Evolutionary conservation across 1,140 invertebrate genomes (phyloP).

Genomic region (Akabosia matsudoensis): DNA sequence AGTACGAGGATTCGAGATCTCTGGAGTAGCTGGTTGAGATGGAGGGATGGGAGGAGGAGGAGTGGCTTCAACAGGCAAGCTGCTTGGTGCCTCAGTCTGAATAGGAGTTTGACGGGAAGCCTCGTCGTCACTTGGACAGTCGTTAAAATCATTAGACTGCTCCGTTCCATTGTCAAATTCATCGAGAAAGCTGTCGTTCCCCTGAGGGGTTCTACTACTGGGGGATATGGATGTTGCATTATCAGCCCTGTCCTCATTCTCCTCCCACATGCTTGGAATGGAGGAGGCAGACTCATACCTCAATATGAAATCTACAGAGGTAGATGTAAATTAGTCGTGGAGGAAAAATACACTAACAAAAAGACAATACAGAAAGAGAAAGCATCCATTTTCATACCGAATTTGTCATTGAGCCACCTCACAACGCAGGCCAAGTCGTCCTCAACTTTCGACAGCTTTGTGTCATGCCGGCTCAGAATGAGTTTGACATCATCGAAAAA

Average conservation of each 20-base stretch:
- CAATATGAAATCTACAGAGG: background rate
- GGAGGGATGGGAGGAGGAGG: background rate
- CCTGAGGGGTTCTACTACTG: no score
- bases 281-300: background rate
- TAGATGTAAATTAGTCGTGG: background rate
- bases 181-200: no score
- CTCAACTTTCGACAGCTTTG: background rate
- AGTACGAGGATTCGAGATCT: no score
- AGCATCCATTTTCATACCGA: background rate
- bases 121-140: no score
- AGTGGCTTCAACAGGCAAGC: background rate
- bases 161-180: no score
- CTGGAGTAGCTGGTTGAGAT: background rate
- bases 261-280: background rate
- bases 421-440: background rate
- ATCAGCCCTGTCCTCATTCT: background rate
- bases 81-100: background rate
- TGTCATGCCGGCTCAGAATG: background rate
- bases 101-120: no score
- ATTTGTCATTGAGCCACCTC: background rate
- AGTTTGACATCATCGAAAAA: conserved; percentile 5
- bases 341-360: no score
- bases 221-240: no score
- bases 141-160: no score
- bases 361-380: no score